Evolutionary conservation across 2,113 vertebrate genomes (phyloP).

Genomic region (Silurus meridionalis): DNA sequence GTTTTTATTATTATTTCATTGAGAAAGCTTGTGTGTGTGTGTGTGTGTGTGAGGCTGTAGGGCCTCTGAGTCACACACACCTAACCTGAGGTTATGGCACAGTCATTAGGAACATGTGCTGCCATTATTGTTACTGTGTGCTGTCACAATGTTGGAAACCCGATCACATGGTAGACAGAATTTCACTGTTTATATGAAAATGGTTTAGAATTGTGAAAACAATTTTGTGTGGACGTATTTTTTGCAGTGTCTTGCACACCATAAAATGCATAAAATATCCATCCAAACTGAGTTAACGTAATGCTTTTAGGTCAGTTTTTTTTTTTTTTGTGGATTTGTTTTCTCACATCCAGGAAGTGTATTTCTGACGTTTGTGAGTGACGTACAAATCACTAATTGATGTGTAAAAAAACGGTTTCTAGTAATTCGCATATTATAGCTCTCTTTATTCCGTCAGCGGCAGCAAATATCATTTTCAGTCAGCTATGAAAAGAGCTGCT

Average conservation of each 20-base stretch:
- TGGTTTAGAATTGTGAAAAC: not conserved
- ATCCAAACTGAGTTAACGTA: not conserved
- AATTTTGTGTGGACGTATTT: not conserved
- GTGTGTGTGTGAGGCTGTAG: not conserved
- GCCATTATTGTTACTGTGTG: not conserved
- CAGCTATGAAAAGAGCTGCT: slow-evolving; percentile 55
- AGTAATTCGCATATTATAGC: slow-evolving; percentile 57
- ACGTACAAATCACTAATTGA: slow-evolving; percentile 53
- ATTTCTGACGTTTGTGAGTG: not conserved
- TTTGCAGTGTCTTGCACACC: not conserved
- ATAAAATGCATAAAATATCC: not conserved
- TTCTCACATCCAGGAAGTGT: not conserved
- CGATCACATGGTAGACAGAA: not conserved
- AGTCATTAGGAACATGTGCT: slow-evolving; percentile 23
- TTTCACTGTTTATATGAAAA: not conserved
- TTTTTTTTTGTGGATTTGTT: not conserved
- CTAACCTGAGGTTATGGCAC: slow-evolving; percentile 13
- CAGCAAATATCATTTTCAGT: slow-evolving; percentile 60
- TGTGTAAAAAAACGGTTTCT: slow-evolving; percentile 54
- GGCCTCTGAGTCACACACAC: slow-evolving; percentile 10
- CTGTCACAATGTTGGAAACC: not conserved
- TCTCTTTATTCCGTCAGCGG: slow-evolving; percentile 50
- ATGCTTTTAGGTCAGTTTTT: not conserved
- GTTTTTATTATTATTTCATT: not conserved
- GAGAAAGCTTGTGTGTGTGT: slow-evolving; percentile 1